Percentiles rank a stretch among this genome's conserved stretches.
phyloP scores from a whole-genome alignment of 2,888 invertebrate species.

The Epinotia ramella region DNA sequence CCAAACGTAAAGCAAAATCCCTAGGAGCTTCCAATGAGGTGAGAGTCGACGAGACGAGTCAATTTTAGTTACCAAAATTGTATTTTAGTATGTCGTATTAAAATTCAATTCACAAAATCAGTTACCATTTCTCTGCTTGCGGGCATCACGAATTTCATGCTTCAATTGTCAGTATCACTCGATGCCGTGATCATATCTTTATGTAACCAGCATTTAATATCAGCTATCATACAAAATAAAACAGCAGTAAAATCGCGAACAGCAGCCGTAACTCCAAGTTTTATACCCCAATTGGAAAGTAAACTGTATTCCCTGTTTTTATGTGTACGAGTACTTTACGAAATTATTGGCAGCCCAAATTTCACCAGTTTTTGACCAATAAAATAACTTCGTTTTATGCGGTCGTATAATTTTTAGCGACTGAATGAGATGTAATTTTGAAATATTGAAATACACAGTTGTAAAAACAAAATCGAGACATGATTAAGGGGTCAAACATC shows the following conservation, averaged over 20 bases:
- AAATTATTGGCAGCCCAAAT: constrained; percentile 26
- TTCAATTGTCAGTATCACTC: not conserved
- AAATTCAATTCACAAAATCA: no score
- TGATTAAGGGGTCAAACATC: no score
- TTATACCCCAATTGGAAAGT: constrained; percentile 39
- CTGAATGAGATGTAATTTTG: constrained; percentile 17
- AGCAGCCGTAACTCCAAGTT: constrained; percentile 31
- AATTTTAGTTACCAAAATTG: no score
- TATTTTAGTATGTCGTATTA: no score
- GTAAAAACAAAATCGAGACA: no score
- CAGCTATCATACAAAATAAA: constrained; percentile 37
- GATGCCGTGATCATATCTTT: constrained; percentile 1
- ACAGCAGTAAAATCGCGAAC: constrained; percentile 31
- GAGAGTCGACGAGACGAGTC: no score
- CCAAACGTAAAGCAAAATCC: no score
- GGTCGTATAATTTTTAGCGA: constrained; percentile 11
- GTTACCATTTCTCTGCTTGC: not conserved
- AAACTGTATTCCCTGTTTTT: constrained; percentile 37
- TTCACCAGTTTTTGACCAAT: constrained; percentile 18
- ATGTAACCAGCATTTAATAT: constrained; percentile 25
- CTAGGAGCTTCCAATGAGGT: no score
- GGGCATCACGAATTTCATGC: not conserved
- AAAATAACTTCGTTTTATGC: constrained; percentile 24
- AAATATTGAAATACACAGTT: not conserved
- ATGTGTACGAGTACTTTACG: constrained; percentile 7